Evolutionary conservation across 2,797 vertebrate genomes (phyloP).

Genomic region (Sitta carolinensis): DNA sequence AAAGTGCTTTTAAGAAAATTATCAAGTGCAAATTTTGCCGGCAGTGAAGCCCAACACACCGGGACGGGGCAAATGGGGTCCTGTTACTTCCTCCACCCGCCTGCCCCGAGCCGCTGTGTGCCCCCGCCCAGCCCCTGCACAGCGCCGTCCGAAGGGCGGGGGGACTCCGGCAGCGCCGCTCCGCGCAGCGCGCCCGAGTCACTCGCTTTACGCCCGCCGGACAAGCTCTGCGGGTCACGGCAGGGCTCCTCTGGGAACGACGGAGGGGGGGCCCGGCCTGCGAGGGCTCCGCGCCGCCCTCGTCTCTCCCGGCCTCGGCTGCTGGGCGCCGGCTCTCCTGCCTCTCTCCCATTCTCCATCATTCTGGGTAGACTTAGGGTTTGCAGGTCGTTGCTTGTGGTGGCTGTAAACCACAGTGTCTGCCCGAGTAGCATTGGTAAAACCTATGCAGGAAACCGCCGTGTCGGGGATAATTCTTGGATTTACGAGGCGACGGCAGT

Average conservation of each 20-base stretch:
- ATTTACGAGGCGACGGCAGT: not conserved
- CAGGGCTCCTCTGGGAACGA: not conserved
- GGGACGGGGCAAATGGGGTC: not conserved
- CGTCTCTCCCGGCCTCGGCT: not conserved
- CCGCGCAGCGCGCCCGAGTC: not conserved
- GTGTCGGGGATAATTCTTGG: conserved; percentile 53
- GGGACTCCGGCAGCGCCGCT: not conserved
- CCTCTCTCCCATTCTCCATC: not conserved
- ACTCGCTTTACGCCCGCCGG: not conserved
- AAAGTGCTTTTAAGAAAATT: conserved; percentile 98
- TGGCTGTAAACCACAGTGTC: conserved; percentile 19
- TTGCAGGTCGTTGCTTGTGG: conserved; percentile 48
- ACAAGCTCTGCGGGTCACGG: not conserved
- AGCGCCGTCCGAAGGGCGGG: not conserved
- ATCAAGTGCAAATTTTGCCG: conserved; percentile 93
- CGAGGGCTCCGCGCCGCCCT: not conserved
- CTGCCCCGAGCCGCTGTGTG: not conserved
- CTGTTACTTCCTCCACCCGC: not conserved
- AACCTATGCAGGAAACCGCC: conserved; percentile 48
- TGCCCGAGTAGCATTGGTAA: conserved; percentile 41
- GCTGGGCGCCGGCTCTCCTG: not conserved
- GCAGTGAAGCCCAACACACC: conserved; percentile 62
- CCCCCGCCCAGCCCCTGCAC: not conserved
- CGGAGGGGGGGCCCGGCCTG: not conserved
- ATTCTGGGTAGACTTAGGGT: conserved; percentile 58